Evolutionary conservation across 1,140 invertebrate species (phyloP), one percentile per base, ranked within the genome.

Genomic region (Drosophila chauvacae): DNA sequence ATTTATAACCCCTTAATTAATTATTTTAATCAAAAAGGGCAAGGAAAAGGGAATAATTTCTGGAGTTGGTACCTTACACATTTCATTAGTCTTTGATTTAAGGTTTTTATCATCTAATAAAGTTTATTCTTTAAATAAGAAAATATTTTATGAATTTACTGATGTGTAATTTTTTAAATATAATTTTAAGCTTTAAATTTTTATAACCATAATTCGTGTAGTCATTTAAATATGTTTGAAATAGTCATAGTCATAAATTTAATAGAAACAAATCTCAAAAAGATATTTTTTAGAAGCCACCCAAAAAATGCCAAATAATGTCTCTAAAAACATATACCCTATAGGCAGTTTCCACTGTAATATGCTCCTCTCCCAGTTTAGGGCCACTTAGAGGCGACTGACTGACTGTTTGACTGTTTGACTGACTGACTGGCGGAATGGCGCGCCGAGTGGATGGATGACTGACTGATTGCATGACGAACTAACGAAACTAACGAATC

Each of bases 381-480:
- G 83, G 80, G 83, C 83, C 83, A 86, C 83, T 86, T 87, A 82
- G 83, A 80, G 75, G 57, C 80, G 74, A 70, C 61, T 60, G 79
- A 57, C 65, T 35, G 39, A 42, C 10, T 64, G 44, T 10, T n/a
- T 35, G 39, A 42, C 10, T 64, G 44, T 10, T n/a, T 7, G 66
- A 30, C 14, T 48, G 64, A 72, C 62, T 20, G 70, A 56, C 7
- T 37, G 81, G 51, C 59, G 33, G 60, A 72, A 42, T 50, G 81
- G 69, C 70, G 55, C 45, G 48, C 42, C 37, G 58, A 74, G 61
- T 79, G 75, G 78, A 70, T 79, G 75, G 78, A 70, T 78, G 77
- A 85, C 82, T 60, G 82, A 88, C 84, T 87, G 84, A 87, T 87
- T 88, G 84, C 84, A 87, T 88, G 84, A 81, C 84, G 68, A 84